Base-by-base conservation (phyloP, 2,113 vertebrate species). In the Pygathrix nemaeus region DNA sequence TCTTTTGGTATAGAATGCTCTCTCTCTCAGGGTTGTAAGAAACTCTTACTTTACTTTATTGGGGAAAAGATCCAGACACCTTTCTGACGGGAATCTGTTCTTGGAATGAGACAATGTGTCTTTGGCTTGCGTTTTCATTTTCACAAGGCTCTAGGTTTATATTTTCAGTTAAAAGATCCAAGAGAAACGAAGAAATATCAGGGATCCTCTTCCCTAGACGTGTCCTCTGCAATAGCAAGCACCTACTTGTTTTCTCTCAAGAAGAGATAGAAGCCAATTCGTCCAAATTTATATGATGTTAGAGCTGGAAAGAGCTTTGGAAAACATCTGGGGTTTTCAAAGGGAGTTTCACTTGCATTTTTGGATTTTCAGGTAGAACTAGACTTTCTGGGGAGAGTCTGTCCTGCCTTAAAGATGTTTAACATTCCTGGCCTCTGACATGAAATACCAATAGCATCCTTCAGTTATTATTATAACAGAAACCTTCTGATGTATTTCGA, bases 131-230 rank as follows among this genome's bases (percentile, higher is more conserved):
- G 0, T 66, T 85, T 97, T 88, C 43, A 86, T 91, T 88, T 96
- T 95, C 85, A 50, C 68, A 78, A 88, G 94, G 40, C 59, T 96
- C 70, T 84, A 94, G 85, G 90, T 96, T 93, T 97, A 88, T 94
- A 48, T 32, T 94, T 92, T 94, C 85, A 95, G 72, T 90, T 97
- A 90, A 50, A 90, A 95, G 38, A 84, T 95, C 75, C 59, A 95
- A 94, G 88, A 88, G 88, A 88, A 97, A 85, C 23, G 72, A 91
- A 80, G 81, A 96, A 88, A 86, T 59, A 59, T 59, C 70, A 94
- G 80, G 30, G 76, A 57, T 82, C 30, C 38, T 97, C 48, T 79
- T 95, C 64, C 82, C 78, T 93, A 4, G 30, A 83, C 55, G 25
- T 78, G 52, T 86, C 48, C 52, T 91, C 85, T 14, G 6, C 25